phyloP scores from a whole-genome alignment of 2,888 invertebrate genomes.

The Dilophus febrilis region DNA sequence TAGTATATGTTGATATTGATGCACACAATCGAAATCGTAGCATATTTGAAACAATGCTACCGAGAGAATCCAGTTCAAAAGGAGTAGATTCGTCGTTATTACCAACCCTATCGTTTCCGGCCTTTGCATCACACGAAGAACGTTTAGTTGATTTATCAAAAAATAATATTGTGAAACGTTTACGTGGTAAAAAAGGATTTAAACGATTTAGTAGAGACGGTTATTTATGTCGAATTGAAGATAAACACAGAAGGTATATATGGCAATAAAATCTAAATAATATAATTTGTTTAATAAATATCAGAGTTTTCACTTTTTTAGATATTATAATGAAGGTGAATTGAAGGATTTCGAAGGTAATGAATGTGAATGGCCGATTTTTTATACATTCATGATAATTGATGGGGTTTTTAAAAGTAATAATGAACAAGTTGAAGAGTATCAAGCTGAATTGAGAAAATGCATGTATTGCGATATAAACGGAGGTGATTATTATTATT shows the following conservation, averaged over 20 bases:
- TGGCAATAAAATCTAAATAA: no score
- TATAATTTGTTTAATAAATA: constrained; percentile 1
- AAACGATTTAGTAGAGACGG: constrained; percentile 92
- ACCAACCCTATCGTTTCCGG: constrained; percentile 91
- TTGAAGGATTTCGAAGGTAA: constrained; percentile 89
- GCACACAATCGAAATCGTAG: constrained; percentile 97
- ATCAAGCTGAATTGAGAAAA: constrained; percentile 66
- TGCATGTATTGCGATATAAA: constrained; percentile 64
- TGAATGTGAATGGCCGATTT: constrained; percentile 97
- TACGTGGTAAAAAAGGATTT: constrained; percentile 83
- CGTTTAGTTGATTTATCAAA: constrained; percentile 74
- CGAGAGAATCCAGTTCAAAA: constrained; percentile 96
- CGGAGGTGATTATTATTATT: constrained; percentile 40
- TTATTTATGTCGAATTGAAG: constrained; percentile 75
- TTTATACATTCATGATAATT: constrained; percentile 89
- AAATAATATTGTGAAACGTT: constrained; percentile 57
- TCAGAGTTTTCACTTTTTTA: constrained; percentile 14
- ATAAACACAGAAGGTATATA: constrained; percentile 40
- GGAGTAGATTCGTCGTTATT: constrained; percentile 86
- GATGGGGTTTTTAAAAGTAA: constrained; percentile 82
- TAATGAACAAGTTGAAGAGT: constrained; percentile 82
- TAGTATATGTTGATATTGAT: constrained; percentile 97
- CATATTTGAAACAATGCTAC: constrained; percentile 95
- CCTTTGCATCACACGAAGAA: constrained; percentile 95
- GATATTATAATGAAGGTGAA: constrained; percentile 80